Percentiles rank a stretch among this genome's conserved stretches.
phyloP scores from a whole-genome alignment of 1,140 invertebrate genomes.

The Magallana gigas region DNA sequence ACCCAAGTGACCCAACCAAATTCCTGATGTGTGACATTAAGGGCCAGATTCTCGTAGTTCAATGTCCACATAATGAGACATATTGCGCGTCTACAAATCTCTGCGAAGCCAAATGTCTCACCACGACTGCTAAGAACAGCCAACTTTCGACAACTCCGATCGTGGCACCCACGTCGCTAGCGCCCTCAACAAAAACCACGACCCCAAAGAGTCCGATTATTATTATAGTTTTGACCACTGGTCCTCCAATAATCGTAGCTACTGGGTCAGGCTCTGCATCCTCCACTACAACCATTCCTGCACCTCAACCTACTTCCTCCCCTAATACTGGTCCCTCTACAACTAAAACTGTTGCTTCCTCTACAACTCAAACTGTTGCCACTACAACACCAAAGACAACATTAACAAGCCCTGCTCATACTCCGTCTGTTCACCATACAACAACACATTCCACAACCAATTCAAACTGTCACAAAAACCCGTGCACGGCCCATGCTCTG shows the following conservation, averaged over 20 bases:
- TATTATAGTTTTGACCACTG: neutral
- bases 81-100: constrained; percentile 18
- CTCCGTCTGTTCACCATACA: neutral
- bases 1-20: constrained; percentile 37
- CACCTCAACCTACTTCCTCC: neutral
- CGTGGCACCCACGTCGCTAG: neutral
- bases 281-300: neutral
- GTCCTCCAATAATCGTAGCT: neutral
- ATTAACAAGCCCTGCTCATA: neutral
- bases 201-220: neutral
- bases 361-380: neutral
- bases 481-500: constrained; percentile 25
- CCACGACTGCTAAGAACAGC: neutral
- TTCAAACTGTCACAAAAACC: constrained; percentile 34
- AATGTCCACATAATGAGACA: constrained; percentile 31
- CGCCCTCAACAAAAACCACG: neutral
- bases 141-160: neutral
- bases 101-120: neutral
- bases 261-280: too few species aligned
- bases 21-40: constrained; percentile 34
- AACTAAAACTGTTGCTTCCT: neutral
- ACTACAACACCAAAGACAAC: neutral
- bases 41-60: constrained; percentile 24
- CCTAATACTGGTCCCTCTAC: neutral
- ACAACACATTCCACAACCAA: neutral